phyloP scores from a whole-genome alignment of 2,113 vertebrate genomes.

The Marcusenius ussheri region DNA sequence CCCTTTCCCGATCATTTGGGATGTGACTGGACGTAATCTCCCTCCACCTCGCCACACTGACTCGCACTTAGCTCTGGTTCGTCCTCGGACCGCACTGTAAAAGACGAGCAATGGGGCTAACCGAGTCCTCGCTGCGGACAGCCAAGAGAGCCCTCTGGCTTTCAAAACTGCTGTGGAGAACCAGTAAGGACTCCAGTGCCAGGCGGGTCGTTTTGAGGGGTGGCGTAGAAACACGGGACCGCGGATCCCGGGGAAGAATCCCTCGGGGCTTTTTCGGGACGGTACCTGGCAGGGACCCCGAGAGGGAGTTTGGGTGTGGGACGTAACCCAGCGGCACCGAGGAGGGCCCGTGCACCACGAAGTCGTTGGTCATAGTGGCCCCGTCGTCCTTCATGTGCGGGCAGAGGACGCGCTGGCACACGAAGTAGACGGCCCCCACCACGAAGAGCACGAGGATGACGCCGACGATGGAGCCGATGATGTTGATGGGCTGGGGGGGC shows the following conservation, averaged over 20 bases:
- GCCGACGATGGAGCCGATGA: constrained; percentile 85
- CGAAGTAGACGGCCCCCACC: constrained; percentile 86
- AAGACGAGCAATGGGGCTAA: not conserved
- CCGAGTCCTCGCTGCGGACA: not conserved
- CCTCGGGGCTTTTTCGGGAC: not conserved
- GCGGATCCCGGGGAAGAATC: not conserved
- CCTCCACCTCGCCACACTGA: not conserved
- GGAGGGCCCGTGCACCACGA: constrained; percentile 82
- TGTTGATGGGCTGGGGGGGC: constrained; percentile 76
- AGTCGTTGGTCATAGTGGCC: constrained; percentile 89
- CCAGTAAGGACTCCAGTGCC: not conserved
- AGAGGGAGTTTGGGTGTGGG: constrained; percentile 83
- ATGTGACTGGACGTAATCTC: not conserved
- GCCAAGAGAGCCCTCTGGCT: not conserved
- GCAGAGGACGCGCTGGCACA: constrained; percentile 90
- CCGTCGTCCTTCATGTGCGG: constrained; percentile 92
- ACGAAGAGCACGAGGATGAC: constrained; percentile 88
- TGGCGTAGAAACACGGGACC: not conserved
- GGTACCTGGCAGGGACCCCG: constrained; percentile 83
- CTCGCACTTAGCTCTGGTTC: not conserved
- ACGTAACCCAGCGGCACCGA: constrained; percentile 89
- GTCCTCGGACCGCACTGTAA: not conserved
- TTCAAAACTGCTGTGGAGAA: not conserved
- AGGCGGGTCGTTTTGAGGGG: not conserved
- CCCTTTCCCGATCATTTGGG: not conserved